Base-by-base conservation (phyloP, 2,797 vertebrate species). In the Enteromius trimaculatus region DNA sequence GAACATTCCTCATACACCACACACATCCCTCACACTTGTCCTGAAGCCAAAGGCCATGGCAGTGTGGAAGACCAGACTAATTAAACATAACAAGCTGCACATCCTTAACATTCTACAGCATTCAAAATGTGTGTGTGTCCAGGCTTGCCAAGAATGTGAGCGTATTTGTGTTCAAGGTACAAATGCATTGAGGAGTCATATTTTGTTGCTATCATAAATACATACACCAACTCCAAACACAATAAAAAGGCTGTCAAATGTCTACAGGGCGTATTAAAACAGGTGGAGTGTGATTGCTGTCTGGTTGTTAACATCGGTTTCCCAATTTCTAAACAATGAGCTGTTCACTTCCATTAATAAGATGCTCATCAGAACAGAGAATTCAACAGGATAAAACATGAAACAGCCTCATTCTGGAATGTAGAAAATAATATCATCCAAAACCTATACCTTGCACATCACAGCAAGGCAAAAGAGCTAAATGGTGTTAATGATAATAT, bases 21-120 rank as follows among this genome's bases (percentile, higher is more conserved):
- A 84, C 58, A 81, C 60, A 64, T 60, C 72, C 53, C 47, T 37
- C 75, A 47, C 64, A 77, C 81, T 78, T 74, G 76, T 83, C 74
- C 70, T 8, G 31, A 84, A 80, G 68, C 74, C 75, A 82, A 79
- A 49, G 64, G 79, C 31, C 74, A 81, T 51, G 64, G 31, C 64
- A 72, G 72, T 72, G 76, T 29, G 34, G 29, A 64, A 44, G 77
- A 55, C 74, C 51, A 77, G 62, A 71, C 69, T 83, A 82, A 82
- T 82, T 75, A 77, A 85, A 81, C 29, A 69, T 58, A 64, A 76
- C 69, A 64, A 16, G 29, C 44, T 78, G 23, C 49, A 64, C 77
- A 83, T 85, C 77, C 44, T 69, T 83, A 69, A 72, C 79, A 62
- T 60, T 62, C 34, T 62, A n/a, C 44, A 37, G 9, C 26, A 65